A percentile compares a stretch with the other conserved stretches of the same genome.
phyloP scores from a whole-genome alignment of 2,113 vertebrate genomes.

The Cercopithecus mona region DNA sequence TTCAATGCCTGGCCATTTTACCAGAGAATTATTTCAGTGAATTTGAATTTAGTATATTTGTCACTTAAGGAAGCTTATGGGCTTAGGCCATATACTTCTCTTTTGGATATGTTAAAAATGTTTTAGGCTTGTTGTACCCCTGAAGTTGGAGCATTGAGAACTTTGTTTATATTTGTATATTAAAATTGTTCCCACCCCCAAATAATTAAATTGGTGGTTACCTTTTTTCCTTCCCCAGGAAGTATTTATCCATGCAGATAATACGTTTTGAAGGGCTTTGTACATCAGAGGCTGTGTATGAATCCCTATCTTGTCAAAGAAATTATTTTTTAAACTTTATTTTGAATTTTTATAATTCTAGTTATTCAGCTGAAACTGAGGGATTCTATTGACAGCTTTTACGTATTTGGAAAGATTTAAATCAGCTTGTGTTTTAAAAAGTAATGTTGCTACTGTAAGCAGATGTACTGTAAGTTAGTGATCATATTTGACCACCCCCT shows the following conservation, averaged over 20 bases:
- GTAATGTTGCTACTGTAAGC: constrained; percentile 30
- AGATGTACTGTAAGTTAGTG: neutral
- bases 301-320: constrained; percentile 16
- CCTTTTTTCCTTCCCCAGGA: neutral
- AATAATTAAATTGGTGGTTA: constrained; percentile 36
- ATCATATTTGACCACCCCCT: neutral
- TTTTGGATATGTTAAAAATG: constrained; percentile 50
- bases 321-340: constrained; percentile 40
- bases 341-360: constrained; percentile 39
- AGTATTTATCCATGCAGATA: constrained; percentile 1
- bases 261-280: constrained; percentile 35
- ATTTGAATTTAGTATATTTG: constrained; percentile 43
- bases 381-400: constrained; percentile 13
- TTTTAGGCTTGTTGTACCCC: constrained; percentile 39
- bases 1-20: constrained; percentile 45
- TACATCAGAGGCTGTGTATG: constrained; percentile 16
- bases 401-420: constrained; percentile 42
- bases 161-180: constrained; percentile 8
- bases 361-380: constrained; percentile 26
- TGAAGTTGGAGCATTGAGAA: constrained; percentile 40
- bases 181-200: neutral
- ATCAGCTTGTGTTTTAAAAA: constrained; percentile 31
- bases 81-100: constrained; percentile 33
- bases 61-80: constrained; percentile 30
- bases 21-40: neutral